phyloP scores from a whole-genome alignment of 1,140 invertebrate genomes.

The Ooceraea biroi region DNA sequence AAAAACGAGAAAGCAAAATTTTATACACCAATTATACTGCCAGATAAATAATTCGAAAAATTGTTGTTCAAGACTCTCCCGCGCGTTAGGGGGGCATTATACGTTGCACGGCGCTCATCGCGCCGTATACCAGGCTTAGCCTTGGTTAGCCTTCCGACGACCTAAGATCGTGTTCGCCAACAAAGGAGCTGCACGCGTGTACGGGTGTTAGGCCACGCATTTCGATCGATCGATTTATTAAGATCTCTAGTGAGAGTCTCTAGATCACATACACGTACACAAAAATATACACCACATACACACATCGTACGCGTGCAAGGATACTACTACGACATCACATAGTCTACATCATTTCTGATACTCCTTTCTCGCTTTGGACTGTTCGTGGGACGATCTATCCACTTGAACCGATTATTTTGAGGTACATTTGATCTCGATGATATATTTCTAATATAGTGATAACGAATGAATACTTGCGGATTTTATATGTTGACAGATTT shows the following conservation, averaged over 20 bases:
- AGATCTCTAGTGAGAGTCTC: constrained; percentile 46
- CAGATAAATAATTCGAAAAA: constrained; percentile 72
- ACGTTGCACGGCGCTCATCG: constrained; percentile 47
- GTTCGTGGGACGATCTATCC: constrained; percentile 51
- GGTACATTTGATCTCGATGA: constrained; percentile 66
- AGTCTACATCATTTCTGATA: constrained; percentile 43
- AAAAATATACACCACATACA: not conserved
- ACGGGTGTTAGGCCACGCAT: constrained; percentile 64
- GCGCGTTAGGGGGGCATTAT: constrained; percentile 46
- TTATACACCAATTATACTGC: constrained; percentile 82
- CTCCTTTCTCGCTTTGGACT: constrained; percentile 64
- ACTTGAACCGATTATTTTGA: constrained; percentile 50
- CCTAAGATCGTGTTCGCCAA: constrained; percentile 67
- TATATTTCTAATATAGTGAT: constrained; percentile 59
- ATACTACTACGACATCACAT: constrained; percentile 10
- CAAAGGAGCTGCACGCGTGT: constrained; percentile 58
- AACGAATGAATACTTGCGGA: constrained; percentile 35
- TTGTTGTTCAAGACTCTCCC: constrained; percentile 49
- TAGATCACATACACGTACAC: not conserved
- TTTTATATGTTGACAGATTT: constrained; percentile 50
- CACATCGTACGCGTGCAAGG: not conserved
- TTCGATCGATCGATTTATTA: constrained; percentile 75
- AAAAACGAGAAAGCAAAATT: constrained; percentile 72
- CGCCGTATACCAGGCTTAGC: constrained; percentile 58
- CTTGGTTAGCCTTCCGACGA: constrained; percentile 65